Percentiles rank a stretch among this genome's conserved stretches.
Evolutionary conservation across 2,113 vertebrate genomes (phyloP).

Genomic region (Daboia siamensis): DNA sequence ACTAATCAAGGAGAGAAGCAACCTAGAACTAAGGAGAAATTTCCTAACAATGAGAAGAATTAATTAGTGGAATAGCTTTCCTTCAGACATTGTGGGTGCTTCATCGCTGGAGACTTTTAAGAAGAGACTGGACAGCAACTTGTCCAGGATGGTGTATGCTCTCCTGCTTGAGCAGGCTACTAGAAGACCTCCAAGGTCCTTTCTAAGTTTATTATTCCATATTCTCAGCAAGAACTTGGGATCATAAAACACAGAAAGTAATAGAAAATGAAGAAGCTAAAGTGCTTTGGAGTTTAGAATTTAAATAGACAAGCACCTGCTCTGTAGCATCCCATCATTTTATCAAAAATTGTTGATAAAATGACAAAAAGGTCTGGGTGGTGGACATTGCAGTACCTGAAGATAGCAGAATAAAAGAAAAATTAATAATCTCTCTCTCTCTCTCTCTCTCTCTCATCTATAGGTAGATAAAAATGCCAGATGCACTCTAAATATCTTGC

Average conservation of each 20-base stretch:
- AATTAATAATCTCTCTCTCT: neutral
- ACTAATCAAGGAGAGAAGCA: neutral
- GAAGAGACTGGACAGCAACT: neutral
- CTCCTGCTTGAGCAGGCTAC: neutral
- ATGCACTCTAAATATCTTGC: neutral
- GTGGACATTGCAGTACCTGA: neutral
- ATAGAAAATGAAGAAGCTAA: neutral
- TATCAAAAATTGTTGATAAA: neutral
- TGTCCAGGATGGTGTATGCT: neutral
- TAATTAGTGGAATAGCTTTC: neutral
- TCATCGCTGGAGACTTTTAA: neutral
- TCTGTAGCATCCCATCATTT: neutral
- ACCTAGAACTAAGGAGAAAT: neutral
- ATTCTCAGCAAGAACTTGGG: neutral
- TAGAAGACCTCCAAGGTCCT: neutral
- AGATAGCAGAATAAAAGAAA: neutral
- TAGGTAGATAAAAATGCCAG: neutral
- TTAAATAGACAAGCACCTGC: neutral
- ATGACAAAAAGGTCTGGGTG: neutral
- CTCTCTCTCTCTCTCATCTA: neutral
- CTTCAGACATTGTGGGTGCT: neutral
- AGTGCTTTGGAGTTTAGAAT: neutral
- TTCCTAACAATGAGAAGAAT: neutral
- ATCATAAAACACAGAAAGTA: neutral
- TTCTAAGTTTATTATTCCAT: neutral